A percentile compares a stretch with the other conserved stretches of the same genome.
Conservation (phyloP, 1,140 invertebrate genomes). For the Cyclina sinensis region DNA sequence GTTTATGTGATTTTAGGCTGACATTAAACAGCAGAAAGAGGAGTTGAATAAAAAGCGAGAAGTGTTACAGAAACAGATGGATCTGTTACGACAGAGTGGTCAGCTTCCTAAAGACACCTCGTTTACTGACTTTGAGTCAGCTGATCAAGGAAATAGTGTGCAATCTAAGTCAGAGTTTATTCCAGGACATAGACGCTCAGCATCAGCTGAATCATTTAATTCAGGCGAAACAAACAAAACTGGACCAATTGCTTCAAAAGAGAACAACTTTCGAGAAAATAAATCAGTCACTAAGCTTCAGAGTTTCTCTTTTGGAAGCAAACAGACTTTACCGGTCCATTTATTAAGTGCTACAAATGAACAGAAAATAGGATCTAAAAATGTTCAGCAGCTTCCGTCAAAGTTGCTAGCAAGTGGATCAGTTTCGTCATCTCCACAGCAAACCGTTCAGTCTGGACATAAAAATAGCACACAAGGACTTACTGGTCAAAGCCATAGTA, state of each 20-base stretch:
- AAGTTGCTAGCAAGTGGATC: slow-evolving; percentile 68
- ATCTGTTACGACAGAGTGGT: slow-evolving; percentile 77
- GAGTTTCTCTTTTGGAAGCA: slow-evolving; percentile 59
- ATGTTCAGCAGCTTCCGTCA: slow-evolving; percentile 74
- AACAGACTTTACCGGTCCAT: slow-evolving; percentile 88
- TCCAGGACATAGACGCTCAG: slow-evolving; percentile 76
- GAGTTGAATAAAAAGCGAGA: slow-evolving; percentile 78
- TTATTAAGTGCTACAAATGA: slow-evolving; percentile 94
- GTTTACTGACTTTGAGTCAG: background rate
- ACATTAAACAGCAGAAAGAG: slow-evolving; percentile 75
- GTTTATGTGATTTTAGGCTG: slow-evolving; percentile 63
- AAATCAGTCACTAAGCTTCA: slow-evolving; percentile 69
- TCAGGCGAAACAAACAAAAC: slow-evolving; percentile 68
- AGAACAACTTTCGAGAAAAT: slow-evolving; percentile 54
- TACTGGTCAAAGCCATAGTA: background rate
- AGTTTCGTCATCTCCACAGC: slow-evolving; percentile 2
- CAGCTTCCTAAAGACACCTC: slow-evolving; percentile 37
- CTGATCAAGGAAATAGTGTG: background rate
- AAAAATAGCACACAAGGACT: slow-evolving; percentile 1
- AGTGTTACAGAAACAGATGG: slow-evolving; percentile 79
- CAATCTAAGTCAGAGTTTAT: slow-evolving; percentile 58
- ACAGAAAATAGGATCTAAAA: slow-evolving; percentile 89
- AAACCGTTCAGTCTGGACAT: background rate
- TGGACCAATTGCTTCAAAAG: slow-evolving; percentile 57
- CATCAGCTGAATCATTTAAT: slow-evolving; percentile 79